A percentile compares a stretch with the other conserved stretches of the same genome.
These are phyloP conservation scores for Felis catus DNA, from an alignment of 2,113 vertebrate species.

Conservation along the genomic window F.catus_Fca126_mat1.0 CM031411.1:15280001-15280500, in stretches of 20 bases:
- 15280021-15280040: conserved; percentile 10
- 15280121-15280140: conserved; percentile 42
- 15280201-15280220: conserved; percentile 72
- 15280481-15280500: background rate
- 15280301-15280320: background rate
- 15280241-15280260: conserved; percentile 4
- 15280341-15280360: background rate
- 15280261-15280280: background rate
- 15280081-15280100: background rate
- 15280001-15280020: conserved; percentile 6
- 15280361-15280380: background rate
- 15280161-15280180: conserved; percentile 53
- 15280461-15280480: background rate
- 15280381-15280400: conserved; percentile 22
- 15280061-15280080: conserved; percentile 38
- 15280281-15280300: background rate
- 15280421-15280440: background rate
- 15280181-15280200: conserved; percentile 46
- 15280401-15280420: background rate
- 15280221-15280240: conserved; percentile 43
- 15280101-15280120: conserved; percentile 42
- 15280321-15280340: background rate
- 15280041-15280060: conserved; percentile 3
- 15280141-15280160: conserved; percentile 68
- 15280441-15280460: background rate